Evolutionary conservation across 2,797 vertebrate species (phyloP), one percentile per base, ranked within the genome.

Genomic region (Rhadinocentrus ornatus): DNA sequence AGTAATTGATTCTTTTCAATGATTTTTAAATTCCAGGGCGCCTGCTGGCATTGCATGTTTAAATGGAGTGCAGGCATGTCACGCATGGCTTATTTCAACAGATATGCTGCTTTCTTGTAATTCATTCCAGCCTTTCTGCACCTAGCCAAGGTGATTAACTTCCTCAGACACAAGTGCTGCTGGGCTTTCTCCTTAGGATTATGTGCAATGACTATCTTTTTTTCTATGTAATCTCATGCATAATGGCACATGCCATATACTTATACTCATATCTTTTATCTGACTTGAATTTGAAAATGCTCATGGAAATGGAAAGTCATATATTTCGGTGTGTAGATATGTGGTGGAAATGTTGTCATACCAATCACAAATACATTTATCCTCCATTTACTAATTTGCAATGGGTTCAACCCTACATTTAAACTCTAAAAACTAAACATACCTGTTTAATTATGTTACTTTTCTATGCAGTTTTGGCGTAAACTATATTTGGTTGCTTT

Each of bases 1-100:
- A 91, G 91, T 94, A 95, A 95, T 94, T 94, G 95, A 94, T 95
- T 95, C 91, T 93, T 94, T 95, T 95, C 90, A 94, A 83, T 84
- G 90, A 91, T 90, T 93, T 87, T 82, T 83, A 90, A 89, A 92
- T 89, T 89, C 88, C 64, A 64, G 61, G 83, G 86, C 62, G 81
- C 86, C 78, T 84, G 56, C 86, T 76, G 74, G 86, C 77, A 78
- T 83, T 91, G 89, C 92, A 92, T 92, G 90, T 91, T 93, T 89
- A 86, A 94, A 86, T 79, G 78, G 85, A 82, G 76, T 86, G 89
- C 73, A 85, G 88, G 87, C 90, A 85, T 86, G 92, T 92, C 88
- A 94, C 85, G 86, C 90, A 88, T 91, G 90, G 80, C 88, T 92
- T 84, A 69, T 86, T 85, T 77, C 86, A 65, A 67, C 76, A 91